These are phyloP conservation scores for Fulica atra DNA, from an alignment of 2,113 vertebrate genomes.

Conservation along the genomic window DNA sequence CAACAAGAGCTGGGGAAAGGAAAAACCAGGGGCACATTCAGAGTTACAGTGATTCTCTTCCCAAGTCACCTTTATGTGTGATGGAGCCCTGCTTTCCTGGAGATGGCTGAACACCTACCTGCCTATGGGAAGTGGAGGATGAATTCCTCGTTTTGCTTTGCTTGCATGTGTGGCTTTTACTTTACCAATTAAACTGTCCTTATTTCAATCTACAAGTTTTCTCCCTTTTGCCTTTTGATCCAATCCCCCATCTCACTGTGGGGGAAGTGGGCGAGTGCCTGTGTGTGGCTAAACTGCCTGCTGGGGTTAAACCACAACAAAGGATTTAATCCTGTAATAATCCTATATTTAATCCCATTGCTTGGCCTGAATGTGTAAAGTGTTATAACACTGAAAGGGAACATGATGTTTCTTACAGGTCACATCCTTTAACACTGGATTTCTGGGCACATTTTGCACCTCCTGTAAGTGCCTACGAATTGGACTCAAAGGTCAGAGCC, in stretches of 20 bases:
- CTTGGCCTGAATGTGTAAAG: background rate
- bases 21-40: accelerated
- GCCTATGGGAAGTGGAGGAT: accelerated
- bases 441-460: background rate
- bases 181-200: background rate
- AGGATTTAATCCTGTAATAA: background rate
- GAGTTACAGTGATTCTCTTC: background rate
- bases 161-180: background rate
- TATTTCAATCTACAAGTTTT: background rate
- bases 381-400: background rate
- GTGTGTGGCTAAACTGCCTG: background rate
- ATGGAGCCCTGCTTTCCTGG: background rate
- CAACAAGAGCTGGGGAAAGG: background rate
- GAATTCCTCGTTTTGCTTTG: background rate
- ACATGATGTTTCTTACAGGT: background rate
- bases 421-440: background rate
- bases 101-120: background rate
- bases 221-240: background rate
- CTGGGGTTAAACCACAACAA: background rate
- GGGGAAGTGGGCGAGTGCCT: background rate
- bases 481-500: background rate
- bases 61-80: accelerated
- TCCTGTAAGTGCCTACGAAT: background rate
- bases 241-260: background rate
- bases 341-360: background rate